A percentile compares a stretch with the other conserved stretches of the same genome.
Conservation (phyloP, 2,113 vertebrate genomes). For the Nibea albiflora region DNA sequence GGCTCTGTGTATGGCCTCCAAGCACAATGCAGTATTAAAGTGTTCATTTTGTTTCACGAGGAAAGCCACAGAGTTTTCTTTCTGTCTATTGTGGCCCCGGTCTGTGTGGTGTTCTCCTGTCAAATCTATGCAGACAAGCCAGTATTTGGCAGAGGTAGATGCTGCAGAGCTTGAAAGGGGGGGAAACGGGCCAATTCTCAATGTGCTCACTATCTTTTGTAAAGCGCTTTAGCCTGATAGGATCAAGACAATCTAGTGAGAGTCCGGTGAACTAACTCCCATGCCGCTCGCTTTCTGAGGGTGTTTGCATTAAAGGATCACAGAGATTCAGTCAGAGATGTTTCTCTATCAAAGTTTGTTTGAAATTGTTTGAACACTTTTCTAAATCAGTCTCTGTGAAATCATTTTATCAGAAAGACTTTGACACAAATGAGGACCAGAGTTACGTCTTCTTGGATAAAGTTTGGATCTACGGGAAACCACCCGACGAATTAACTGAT, state of each 20-base stretch:
- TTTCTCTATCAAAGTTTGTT: constrained; percentile 19
- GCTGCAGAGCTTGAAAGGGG: constrained; percentile 39
- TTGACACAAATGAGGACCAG: background rate
- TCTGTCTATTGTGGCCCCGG: background rate
- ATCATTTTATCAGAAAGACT: background rate
- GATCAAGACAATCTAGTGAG: constrained; percentile 50
- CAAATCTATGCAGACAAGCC: background rate
- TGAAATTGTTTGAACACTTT: background rate
- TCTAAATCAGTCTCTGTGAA: background rate
- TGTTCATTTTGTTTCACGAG: constrained; percentile 53
- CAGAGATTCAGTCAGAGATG: constrained; percentile 24
- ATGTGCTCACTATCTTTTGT: constrained; percentile 36
- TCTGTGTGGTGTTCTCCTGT: constrained; percentile 22
- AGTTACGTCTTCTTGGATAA: background rate
- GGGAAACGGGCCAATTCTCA: constrained; percentile 26
- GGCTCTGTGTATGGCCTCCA: constrained; percentile 54
- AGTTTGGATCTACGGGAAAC: background rate
- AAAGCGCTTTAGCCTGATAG: constrained; percentile 52
- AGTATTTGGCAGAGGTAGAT: constrained; percentile 27
- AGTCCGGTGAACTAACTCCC: constrained; percentile 19
- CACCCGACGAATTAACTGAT: no score
- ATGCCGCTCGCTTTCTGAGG: background rate
- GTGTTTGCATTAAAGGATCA: constrained; percentile 32
- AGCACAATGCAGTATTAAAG: constrained; percentile 67
- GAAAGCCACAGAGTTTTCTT: constrained; percentile 50